Evolutionary conservation across 1,140 invertebrate genomes (phyloP), one percentile per base, ranked within the genome.

Genomic region (Drosophila sp.): DNA sequence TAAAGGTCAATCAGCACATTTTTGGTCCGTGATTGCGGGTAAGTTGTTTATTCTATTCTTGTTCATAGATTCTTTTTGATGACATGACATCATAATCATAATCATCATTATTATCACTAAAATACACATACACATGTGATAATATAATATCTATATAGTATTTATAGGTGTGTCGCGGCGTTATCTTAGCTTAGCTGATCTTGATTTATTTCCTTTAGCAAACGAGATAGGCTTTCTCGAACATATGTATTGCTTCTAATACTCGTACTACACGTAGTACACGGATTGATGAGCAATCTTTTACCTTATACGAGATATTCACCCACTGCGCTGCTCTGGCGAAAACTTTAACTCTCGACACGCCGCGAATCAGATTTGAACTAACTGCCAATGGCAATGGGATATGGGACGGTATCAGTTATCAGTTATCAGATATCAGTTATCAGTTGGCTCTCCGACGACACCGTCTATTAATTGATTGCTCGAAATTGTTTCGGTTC

Each of bases 341-440:
- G 32, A 62, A 72, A 67, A 71, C 57, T 79, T 71, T 41, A 46
- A 81, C 74, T 75, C 64, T 79, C 78, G 78, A 87, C 67, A 80
- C 83, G 78, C 59, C 63, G 83, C 76, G 82, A 78, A 79, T 87
- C 76, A 67, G 82, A 87, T 72, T 87, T 76, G 64, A 87, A 87
- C 76, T 79, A 76, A 86, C 82, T 72, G 72, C 59, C 67, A 72
- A 72, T 76, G 41, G 59, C 56, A 62, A 50, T 59, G 71, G 54
- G 65, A 54, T 40, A 43, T 62, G 62, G 70, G 45, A 62, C 66
- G 66, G 40, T 86, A 84, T 84, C 80, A 69, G 72, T 59, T 61
- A 50, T 43, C 14, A 16, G 41, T 18, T 18, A 43, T 38, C 14
- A 16, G 41, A 9, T 18, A 43, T 38, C 41, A 43, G 41, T 6